Evolutionary conservation across 2,888 invertebrate genomes (phyloP), one percentile per base, ranked within the genome.

Genomic region (Hylaea fasciaria): DNA sequence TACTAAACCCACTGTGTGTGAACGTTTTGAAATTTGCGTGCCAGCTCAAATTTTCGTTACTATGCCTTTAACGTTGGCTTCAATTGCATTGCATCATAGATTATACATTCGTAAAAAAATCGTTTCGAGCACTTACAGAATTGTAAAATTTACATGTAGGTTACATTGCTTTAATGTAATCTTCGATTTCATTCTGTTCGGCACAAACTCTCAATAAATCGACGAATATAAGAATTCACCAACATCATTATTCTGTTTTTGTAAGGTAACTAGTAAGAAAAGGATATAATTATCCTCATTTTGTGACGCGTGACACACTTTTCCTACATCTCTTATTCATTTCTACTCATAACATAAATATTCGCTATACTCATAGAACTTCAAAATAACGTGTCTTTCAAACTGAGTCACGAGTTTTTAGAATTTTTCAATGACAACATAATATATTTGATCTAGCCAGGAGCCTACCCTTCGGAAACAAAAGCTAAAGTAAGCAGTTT

Each of bases 1-100:
- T 46, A 29, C 57, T 14, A 48, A 53, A 48, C 43, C 22, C 13
- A 35, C 41, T 32, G 62, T 77, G 72, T 77, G 76, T 65, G 80
- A 80, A 79, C 66, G 65, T 69, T 69, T 70, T 72, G 68, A 71
- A 74, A 71, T 72, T 70, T 61, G 69, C 68, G 65, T 66, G 64
- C 57, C 55, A 57, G 48, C 59, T 62, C 57, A 61, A 61, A 65
- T 63, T 57, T 65, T 65, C 61, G 63, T 66, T 67, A 65, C 65
- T 64, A 64, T 68, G 57, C 58, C 58, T 59, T 62, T 29, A 53
- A 44, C 40, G 54, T 57, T 59, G 54, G 68, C 53, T 54, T 62
- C 52, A 50, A 62, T 57, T 62, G 13, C 49, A 56, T 69, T 69
- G 52, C 70, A 64, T 68, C 62, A 65, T 59, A 55, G 35, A 50